Base-by-base conservation (phyloP, 2,797 vertebrate species). In the Lepus oiostolus region DNA sequence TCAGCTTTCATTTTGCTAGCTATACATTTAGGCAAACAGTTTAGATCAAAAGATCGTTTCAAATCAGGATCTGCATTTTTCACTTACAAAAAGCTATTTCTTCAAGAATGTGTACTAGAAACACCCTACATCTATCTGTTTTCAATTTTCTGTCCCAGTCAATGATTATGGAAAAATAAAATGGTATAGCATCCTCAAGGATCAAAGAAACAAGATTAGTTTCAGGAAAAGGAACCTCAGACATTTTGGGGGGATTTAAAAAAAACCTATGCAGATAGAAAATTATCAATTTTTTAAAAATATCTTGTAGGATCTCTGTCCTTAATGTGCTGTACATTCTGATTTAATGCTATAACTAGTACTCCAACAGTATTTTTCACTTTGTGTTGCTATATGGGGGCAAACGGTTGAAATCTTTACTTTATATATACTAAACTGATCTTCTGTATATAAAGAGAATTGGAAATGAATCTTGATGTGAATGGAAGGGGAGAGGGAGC, bases 141-240 rank as follows among this genome's bases (percentile, higher is more conserved):
- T 74, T 82, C 35, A 68, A 50, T 87, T 90, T 92, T 83, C 65
- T 88, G 60, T 74, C 50, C 13, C 22, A 42, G 47, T 21, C 35
- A 87, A 30, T 84, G 28, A 80, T 13, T 50, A 88, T 50, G 47
- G 30, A 91, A 58, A 24, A 84, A 74, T 28, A 75, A 28, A 85
- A 75, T 80, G 5, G 17, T 72, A n/a, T 11, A 52, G n/a, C 28
- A 47, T 79, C 7, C 12, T 93, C n/a, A 75, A 84, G 21, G 32
- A 74, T 82, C 70, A 96, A 71, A 90, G 14, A 87, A 88, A 68
- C 2, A 88, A 7, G 72, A 38, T 38, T 52, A 21, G 11, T 76
- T 4, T 11, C 8, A 84, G 42, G 42, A 71, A 86, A 85, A 38
- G 4, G 63, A 5, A 83, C 58, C 74, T 77, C n/a, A 75, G 68